Evolutionary conservation across 2,888 invertebrate species (phyloP).

Genomic region (Nymphalis urticae): DNA sequence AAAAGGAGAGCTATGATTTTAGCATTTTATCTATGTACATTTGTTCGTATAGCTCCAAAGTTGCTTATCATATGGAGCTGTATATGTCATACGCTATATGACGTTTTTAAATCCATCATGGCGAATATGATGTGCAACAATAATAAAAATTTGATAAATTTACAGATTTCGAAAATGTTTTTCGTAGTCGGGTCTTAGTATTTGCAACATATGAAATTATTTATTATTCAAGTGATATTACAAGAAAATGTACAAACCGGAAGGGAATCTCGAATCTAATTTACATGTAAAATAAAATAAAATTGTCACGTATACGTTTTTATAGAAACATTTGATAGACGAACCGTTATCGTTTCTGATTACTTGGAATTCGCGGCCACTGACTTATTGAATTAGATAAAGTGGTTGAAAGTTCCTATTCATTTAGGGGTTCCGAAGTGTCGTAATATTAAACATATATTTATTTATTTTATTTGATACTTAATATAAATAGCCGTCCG

Average conservation of each 20-base stretch:
- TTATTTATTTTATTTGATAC: slow-evolving; percentile 32
- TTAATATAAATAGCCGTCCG: slow-evolving; percentile 30
- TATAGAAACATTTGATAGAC: background rate
- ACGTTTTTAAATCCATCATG: too few relatives aligned
- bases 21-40: too few relatives aligned
- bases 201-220: too few relatives aligned
- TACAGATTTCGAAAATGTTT: too few relatives aligned
- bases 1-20: too few relatives aligned
- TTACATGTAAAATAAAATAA: background rate
- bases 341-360: background rate
- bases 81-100: too few relatives aligned
- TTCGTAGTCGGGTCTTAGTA: too few relatives aligned
- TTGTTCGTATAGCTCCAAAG: too few relatives aligned
- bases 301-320: background rate
- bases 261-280: background rate
- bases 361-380: slow-evolving; percentile 47
- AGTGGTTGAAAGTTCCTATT: slow-evolving; percentile 78
- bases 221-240: background rate
- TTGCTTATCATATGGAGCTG: too few relatives aligned
- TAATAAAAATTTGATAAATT: too few relatives aligned
- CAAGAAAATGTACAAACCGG: background rate
- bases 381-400: slow-evolving; percentile 48
- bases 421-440: slow-evolving; percentile 36
- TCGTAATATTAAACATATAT: slow-evolving; percentile 20
- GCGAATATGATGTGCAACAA: too few relatives aligned